Percentiles rank a stretch among this genome's conserved stretches.
Evolutionary conservation across 2,888 invertebrate species (phyloP).

Genomic region (Ophraella communa): DNA sequence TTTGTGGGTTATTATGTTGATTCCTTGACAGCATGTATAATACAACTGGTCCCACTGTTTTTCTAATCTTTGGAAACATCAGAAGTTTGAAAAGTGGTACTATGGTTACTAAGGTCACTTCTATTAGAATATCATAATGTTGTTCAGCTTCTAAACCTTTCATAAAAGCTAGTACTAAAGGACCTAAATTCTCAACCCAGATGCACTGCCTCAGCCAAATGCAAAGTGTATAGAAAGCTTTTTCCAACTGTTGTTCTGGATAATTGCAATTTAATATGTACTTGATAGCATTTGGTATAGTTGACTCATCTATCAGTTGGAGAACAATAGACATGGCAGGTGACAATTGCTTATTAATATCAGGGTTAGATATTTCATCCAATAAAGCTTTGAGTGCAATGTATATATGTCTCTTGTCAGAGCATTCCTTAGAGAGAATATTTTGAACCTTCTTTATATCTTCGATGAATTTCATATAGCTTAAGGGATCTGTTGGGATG

Average conservation of each 20-base stretch:
- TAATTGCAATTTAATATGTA: conserved; percentile 56
- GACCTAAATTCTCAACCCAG: conserved; percentile 68
- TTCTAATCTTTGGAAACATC: conserved; percentile 64
- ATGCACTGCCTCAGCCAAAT: conserved; percentile 72
- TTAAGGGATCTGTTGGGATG: conserved; percentile 52
- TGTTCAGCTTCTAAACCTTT: conserved; percentile 62
- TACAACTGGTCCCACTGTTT: conserved; percentile 68
- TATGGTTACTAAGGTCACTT: conserved; percentile 69
- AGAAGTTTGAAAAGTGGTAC: conserved; percentile 66
- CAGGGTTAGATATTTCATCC: conserved; percentile 66
- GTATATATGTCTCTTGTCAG: conserved; percentile 62
- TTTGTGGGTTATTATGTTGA: conserved; percentile 60
- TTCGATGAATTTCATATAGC: conserved; percentile 53
- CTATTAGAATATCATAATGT: conserved; percentile 61
- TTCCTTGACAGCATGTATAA: conserved; percentile 69
- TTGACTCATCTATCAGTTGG: conserved; percentile 55
- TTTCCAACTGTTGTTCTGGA: conserved; percentile 64
- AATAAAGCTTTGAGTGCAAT: conserved; percentile 67
- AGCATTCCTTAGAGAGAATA: conserved; percentile 53
- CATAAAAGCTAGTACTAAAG: conserved; percentile 73
- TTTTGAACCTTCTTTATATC: conserved; percentile 54
- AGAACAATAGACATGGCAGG: conserved; percentile 69
- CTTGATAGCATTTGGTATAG: conserved; percentile 57
- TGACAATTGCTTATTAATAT: conserved; percentile 61
- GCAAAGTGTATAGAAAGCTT: conserved; percentile 70